These are phyloP conservation scores for Ceratosolen fusciceps DNA, from an alignment of 1,140 invertebrate species.

Conservation along the genomic window DNA sequence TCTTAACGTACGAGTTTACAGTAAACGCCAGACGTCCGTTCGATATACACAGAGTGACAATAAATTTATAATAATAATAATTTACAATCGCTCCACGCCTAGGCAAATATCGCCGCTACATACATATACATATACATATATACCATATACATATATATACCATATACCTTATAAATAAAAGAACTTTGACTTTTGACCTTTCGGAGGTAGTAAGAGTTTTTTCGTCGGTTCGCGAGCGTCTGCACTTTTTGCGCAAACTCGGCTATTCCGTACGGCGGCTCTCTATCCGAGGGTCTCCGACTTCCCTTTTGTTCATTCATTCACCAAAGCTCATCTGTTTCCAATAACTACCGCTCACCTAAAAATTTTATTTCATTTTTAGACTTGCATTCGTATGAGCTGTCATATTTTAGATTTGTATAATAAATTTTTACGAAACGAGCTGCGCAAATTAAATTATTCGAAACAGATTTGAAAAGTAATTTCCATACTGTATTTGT, in stretches of 20 bases:
- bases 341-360: background rate
- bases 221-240: background rate
- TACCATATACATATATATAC: background rate
- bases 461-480: no score
- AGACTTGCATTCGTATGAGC: background rate
- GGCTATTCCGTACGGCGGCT: background rate
- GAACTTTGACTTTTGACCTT: conserved; percentile 10
- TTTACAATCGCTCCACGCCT: no score
- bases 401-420: background rate
- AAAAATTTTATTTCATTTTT: background rate
- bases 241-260: conserved; percentile 15
- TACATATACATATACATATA: background rate
- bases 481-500: no score
- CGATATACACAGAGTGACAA: no score
- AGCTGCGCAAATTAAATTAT: no score
- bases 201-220: conserved; percentile 6
- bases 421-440: background rate
- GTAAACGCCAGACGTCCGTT: background rate
- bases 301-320: conserved; percentile 7
- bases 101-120: no score
- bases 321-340: conserved; percentile 2
- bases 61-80: no score
- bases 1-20: background rate
- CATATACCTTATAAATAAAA: conserved; percentile 13
- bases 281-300: background rate